Base-by-base conservation (phyloP, 1,140 invertebrate species). In the Drosophila gunungcola region DNA sequence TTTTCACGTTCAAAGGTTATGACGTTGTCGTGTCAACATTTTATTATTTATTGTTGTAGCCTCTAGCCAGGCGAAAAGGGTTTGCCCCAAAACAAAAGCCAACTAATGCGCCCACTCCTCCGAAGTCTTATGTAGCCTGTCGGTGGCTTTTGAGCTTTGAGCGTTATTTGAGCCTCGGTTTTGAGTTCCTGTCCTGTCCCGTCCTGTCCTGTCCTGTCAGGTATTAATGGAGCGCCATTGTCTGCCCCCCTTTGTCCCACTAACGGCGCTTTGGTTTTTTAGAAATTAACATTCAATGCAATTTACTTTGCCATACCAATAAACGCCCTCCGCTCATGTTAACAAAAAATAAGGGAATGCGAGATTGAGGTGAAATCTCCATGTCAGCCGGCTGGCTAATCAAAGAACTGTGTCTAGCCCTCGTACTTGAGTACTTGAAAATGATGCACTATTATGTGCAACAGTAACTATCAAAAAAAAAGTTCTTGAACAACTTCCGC, bases 1-100 rank as follows among this genome's bases (percentile, higher is more conserved):
- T 73, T 85, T 91, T 91, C 80, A 90, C 86, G 90, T 91, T 91
- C 90, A 91, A 91, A 91, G 90, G 90, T 91, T 91, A 91, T 91
- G 90, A 91, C 90, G 90, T 90, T 79, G 90, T 91, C 90, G 86
- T 91, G 90, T 91, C 90, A 91, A 85, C 90, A 78, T 91, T 91
- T 80, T 78, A 90, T 91, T 91, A 90, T 91, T 91, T 91, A 91
- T 91, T 88, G 78, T 91, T 74, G 56, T 56, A 32, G 49, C 58
- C 70, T 63, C 58, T 73, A 63, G 69, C 57, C 38, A 49, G 58
- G 69, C 69, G 69, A 69, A 89, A 84, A 89, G 84, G 85, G 80
- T 78, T 88, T 88, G 83, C 80, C 84, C 79, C 72, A 89, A 88
- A 89, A 89, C 82, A 88, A 88, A 85, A 89, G 84, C 67, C 75